These are phyloP conservation scores for Cephus pygmeus DNA, from an alignment of 2,888 invertebrate genomes.

Conservation along the genomic window DNA sequence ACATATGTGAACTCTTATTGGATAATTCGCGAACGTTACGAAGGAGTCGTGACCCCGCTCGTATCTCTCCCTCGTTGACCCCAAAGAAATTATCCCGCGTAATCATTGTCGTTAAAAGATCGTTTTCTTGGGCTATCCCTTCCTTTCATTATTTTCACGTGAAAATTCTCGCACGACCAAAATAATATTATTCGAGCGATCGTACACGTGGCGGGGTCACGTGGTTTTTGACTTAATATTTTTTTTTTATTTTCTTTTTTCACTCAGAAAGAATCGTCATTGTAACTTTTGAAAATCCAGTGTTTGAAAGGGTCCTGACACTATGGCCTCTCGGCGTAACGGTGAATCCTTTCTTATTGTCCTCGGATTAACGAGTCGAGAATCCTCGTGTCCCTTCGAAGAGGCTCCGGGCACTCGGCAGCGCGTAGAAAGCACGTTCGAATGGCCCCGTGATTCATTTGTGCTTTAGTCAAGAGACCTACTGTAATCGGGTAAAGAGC, in stretches of 20 bases:
- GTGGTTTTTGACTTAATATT: not conserved
- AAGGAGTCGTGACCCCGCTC: not conserved
- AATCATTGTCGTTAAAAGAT: not conserved
- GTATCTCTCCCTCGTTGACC: conserved; percentile 15
- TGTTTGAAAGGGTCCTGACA: conserved; percentile 35
- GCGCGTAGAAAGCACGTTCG: conserved; percentile 3
- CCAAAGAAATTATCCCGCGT: not conserved
- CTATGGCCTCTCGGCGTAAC: not conserved
- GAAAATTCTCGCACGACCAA: not conserved
- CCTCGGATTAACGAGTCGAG: conserved; percentile 52
- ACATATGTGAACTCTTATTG: not conserved
- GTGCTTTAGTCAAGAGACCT: not conserved
- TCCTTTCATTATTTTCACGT: not conserved
- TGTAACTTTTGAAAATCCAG: not conserved
- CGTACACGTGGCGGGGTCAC: not conserved
- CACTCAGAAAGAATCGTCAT: not conserved
- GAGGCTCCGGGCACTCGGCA: conserved; percentile 4
- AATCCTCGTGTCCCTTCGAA: conserved; percentile 9
- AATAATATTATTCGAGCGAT: not conserved
- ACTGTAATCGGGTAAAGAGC: not conserved
- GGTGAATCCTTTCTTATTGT: conserved; percentile 47
- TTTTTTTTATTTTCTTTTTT: not conserved
- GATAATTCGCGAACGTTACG: not conserved
- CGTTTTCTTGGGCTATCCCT: not conserved
- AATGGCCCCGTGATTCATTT: not conserved